These are phyloP conservation scores for Drosophila guanche DNA, from an alignment of 1,140 invertebrate species.

Conservation along the genomic window DNA sequence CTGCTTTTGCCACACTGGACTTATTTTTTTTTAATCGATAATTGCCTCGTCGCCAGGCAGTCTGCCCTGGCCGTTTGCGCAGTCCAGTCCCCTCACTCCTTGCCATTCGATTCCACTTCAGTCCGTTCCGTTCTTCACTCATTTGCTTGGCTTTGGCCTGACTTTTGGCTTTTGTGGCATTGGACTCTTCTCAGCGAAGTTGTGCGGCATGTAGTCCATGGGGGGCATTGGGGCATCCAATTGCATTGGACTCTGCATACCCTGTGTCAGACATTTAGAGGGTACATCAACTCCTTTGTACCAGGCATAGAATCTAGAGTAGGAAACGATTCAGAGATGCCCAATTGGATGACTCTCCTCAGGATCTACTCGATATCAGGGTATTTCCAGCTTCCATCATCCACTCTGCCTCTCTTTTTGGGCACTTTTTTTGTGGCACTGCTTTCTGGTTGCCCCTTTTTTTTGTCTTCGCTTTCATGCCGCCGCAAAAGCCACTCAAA, in stretches of 20 bases:
- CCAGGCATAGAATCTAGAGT: too few relatives aligned
- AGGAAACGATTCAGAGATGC: too few relatives aligned
- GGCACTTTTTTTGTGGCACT: slow-evolving; percentile 17
- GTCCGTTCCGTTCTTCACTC: slow-evolving; percentile 3
- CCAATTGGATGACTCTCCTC: too few relatives aligned
- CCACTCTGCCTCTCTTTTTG: slow-evolving; percentile 6
- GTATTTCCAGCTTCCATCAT: too few relatives aligned
- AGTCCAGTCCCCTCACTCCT: slow-evolving; percentile 2
- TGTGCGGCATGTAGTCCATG: slow-evolving; percentile 1
- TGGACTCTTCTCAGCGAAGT: slow-evolving; percentile 40
- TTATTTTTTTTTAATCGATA: slow-evolving; percentile 63
- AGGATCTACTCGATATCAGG: too few relatives aligned
- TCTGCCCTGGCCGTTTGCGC: slow-evolving; percentile 34
- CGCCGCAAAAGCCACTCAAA: slow-evolving; percentile 78
- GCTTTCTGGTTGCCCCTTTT: slow-evolving; percentile 58
- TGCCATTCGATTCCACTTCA: slow-evolving; percentile 12
- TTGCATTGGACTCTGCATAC: slow-evolving; percentile 46
- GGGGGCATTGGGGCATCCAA: slow-evolving; percentile 47
- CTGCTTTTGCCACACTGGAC: slow-evolving; percentile 2
- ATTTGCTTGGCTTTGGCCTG: slow-evolving; percentile 35
- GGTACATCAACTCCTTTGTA: not conserved
- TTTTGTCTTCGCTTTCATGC: slow-evolving; percentile 66
- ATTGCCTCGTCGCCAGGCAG: slow-evolving; percentile 55
- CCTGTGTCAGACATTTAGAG: not conserved
- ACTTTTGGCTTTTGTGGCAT: slow-evolving; percentile 25